Evolutionary conservation across 2,888 invertebrate species (phyloP).

Genomic region (Caenorhabditis doughertyi): DNA sequence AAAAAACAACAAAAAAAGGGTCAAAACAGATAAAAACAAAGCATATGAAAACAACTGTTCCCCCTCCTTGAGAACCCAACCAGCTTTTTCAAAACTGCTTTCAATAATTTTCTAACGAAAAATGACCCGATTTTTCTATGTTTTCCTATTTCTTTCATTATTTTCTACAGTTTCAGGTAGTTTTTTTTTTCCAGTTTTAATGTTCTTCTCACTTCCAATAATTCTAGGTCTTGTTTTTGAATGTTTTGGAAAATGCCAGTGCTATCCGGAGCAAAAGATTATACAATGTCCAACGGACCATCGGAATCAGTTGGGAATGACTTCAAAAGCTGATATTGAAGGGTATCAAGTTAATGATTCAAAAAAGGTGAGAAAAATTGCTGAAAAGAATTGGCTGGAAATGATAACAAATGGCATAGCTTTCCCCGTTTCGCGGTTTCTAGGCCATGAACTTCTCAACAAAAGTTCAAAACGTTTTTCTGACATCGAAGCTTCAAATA

Average conservation of each 20-base stretch:
- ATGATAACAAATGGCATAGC: too few relatives aligned
- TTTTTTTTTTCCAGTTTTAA: neutral
- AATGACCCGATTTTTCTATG: neutral
- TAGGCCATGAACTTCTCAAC: neutral
- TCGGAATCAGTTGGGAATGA: constrained; percentile 69
- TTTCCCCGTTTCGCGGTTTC: too few relatives aligned
- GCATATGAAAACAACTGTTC: neutral
- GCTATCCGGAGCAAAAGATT: constrained; percentile 75
- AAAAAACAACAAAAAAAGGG: neutral
- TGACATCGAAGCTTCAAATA: too few relatives aligned
- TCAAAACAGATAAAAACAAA: constrained; percentile 9
- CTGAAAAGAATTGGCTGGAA: too few relatives aligned
- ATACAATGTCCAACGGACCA: constrained; percentile 77
- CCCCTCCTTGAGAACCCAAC: neutral
- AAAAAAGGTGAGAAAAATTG: neutral
- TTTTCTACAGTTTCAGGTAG: neutral
- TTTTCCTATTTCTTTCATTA: neutral
- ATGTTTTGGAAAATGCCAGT: constrained; percentile 77
- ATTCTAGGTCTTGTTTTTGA: constrained; percentile 70
- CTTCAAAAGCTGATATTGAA: constrained; percentile 69
- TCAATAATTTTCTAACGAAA: constrained; percentile 10
- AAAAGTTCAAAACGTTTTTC: neutral
- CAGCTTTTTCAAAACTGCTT: neutral
- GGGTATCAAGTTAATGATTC: constrained; percentile 70
- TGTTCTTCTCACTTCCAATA: neutral